These are phyloP conservation scores for Phasianus colchicus DNA, from an alignment of 2,113 vertebrate genomes.

Conservation along the genomic window DNA sequence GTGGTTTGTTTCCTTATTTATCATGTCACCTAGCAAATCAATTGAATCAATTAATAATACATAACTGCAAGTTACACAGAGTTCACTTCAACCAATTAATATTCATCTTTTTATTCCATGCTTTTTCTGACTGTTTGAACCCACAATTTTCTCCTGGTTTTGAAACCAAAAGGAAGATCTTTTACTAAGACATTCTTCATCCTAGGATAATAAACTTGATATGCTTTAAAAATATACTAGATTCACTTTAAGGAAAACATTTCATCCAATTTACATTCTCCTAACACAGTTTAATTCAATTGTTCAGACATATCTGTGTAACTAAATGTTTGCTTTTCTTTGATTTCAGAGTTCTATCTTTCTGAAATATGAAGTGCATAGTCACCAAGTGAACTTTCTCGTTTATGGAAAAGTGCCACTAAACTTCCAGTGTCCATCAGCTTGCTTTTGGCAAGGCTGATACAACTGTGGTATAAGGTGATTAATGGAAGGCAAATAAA, in stretches of 20 bases:
- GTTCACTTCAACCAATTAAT: neutral
- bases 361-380: slow-evolving; percentile 56
- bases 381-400: neutral
- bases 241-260: neutral
- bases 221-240: neutral
- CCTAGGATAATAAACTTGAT: neutral
- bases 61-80: neutral
- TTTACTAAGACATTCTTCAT: neutral
- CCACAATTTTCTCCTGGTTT: neutral
- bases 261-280: neutral
- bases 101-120: neutral
- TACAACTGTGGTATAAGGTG: slow-evolving; percentile 62
- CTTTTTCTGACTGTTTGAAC: neutral
- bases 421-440: slow-evolving; percentile 56
- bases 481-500: slow-evolving; percentile 79
- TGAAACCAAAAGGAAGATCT: neutral
- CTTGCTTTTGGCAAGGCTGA: slow-evolving; percentile 63
- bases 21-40: neutral
- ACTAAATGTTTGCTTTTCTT: slow-evolving; percentile 33
- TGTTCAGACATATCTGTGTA: slow-evolving; percentile 10
- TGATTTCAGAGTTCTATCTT: slow-evolving; percentile 29
- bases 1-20: neutral
- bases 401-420: slow-evolving; percentile 44
- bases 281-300: neutral
- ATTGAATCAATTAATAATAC: neutral